Conservation (phyloP, 2,113 vertebrate genomes). For the Melierax canorus region DNA sequence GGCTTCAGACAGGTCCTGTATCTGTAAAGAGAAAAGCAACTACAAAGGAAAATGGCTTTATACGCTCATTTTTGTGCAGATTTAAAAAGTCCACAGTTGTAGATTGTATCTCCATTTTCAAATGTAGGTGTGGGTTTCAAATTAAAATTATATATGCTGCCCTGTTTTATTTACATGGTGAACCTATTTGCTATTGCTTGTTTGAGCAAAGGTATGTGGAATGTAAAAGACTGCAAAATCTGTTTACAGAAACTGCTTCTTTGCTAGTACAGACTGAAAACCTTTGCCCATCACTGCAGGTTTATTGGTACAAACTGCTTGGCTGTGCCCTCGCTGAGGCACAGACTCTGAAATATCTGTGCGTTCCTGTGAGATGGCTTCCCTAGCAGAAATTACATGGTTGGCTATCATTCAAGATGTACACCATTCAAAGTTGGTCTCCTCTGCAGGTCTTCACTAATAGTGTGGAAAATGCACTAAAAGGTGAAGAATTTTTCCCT, state of each 20-base stretch:
- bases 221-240: neutral
- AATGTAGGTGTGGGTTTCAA: neutral
- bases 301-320: neutral
- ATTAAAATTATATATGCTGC: neutral
- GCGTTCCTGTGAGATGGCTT: neutral
- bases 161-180: neutral
- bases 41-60: neutral
- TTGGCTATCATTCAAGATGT: neutral
- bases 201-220: neutral
- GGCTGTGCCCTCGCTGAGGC: neutral
- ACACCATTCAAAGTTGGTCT: neutral
- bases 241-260: neutral
- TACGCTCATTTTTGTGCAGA: neutral
- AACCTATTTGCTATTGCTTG: neutral
- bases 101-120: neutral
- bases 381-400: neutral
- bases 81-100: neutral
- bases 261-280: neutral
- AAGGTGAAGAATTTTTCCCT: neutral
- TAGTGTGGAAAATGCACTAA: neutral
- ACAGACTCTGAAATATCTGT: neutral
- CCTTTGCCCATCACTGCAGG: neutral
- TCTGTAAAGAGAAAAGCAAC: neutral
- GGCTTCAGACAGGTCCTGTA: neutral
- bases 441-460: neutral